Conservation (phyloP, 2,113 vertebrate genomes). For the Labeo catla region DNA sequence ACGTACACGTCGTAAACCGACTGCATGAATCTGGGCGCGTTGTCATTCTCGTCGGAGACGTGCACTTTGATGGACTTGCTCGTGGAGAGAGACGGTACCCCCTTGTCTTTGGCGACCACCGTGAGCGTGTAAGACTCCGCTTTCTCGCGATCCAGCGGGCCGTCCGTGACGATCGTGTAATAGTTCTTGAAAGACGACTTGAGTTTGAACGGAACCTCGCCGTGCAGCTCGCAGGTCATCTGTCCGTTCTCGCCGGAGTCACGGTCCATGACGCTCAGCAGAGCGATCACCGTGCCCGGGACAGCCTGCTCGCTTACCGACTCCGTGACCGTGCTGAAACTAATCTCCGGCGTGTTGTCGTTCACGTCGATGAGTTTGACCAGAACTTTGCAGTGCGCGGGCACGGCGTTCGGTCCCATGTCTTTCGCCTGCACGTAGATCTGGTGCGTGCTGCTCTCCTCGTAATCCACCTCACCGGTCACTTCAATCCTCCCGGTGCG, state of each 20-base stretch:
- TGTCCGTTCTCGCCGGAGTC: slow-evolving; percentile 95
- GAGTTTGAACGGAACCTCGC: slow-evolving; percentile 93
- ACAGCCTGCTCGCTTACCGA: slow-evolving; percentile 93
- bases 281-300: slow-evolving; percentile 92
- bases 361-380: slow-evolving; percentile 93
- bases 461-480: slow-evolving; percentile 92
- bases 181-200: slow-evolving; percentile 96
- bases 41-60: slow-evolving; percentile 96
- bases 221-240: slow-evolving; percentile 90
- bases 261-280: slow-evolving; percentile 94
- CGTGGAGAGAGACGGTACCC: slow-evolving; percentile 86
- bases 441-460: slow-evolving; percentile 92
- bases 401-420: slow-evolving; percentile 93
- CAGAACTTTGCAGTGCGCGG: slow-evolving; percentile 96
- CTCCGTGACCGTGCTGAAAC: slow-evolving; percentile 96
- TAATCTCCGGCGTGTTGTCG: slow-evolving; percentile 96
- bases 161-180: slow-evolving; percentile 95
- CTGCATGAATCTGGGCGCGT: slow-evolving; percentile 92
- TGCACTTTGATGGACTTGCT: slow-evolving; percentile 94
- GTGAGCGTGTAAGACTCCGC: slow-evolving; percentile 91
- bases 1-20: slow-evolving; percentile 92
- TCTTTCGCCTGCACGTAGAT: slow-evolving; percentile 96
- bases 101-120: slow-evolving; percentile 89
- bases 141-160: slow-evolving; percentile 88
- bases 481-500: slow-evolving; percentile 91